Conservation (phyloP, 1,140 invertebrate genomes). For the Conus ventricosus region DNA sequence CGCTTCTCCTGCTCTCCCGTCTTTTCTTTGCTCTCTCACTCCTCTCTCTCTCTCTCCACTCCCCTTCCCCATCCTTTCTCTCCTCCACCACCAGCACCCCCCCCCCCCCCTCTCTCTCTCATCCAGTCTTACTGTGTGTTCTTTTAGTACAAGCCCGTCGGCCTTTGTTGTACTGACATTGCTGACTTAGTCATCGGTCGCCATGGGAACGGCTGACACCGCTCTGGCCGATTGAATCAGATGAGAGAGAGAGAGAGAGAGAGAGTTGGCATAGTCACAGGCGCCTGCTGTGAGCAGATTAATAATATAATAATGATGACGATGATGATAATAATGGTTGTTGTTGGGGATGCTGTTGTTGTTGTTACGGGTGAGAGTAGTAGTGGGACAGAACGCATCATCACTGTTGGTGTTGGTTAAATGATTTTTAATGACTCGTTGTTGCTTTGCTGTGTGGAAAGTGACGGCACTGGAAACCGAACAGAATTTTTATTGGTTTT, state of each 20-base stretch:
- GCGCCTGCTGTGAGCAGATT: not conserved
- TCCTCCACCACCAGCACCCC: not conserved
- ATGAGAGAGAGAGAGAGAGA: not conserved
- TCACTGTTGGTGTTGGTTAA: too few species aligned
- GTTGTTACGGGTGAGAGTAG: too few species aligned
- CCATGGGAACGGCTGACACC: slow-evolving; percentile 29
- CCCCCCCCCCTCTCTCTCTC: not conserved
- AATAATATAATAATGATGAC: too few species aligned
- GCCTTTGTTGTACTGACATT: slow-evolving; percentile 35
- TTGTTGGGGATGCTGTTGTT: too few species aligned
- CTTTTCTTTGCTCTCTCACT: not conserved
- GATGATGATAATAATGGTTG: too few species aligned
- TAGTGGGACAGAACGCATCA: too few species aligned
- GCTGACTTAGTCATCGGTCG: slow-evolving; percentile 28
- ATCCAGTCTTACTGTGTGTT: too few species aligned
- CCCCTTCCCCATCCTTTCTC: not conserved
- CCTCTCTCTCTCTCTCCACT: not conserved
- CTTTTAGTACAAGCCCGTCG: too few species aligned
- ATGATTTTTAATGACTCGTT: too few species aligned
- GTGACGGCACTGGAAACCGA: too few species aligned
- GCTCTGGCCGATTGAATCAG: too few species aligned
- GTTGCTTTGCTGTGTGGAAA: too few species aligned
- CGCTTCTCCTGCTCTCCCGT: not conserved
- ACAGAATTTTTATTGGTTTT: not conserved
- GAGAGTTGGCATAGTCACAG: not conserved